Percentiles rank a stretch among this genome's conserved stretches.
Evolutionary conservation across 2,113 vertebrate species (phyloP).

Genomic region (Vidua macroura): DNA sequence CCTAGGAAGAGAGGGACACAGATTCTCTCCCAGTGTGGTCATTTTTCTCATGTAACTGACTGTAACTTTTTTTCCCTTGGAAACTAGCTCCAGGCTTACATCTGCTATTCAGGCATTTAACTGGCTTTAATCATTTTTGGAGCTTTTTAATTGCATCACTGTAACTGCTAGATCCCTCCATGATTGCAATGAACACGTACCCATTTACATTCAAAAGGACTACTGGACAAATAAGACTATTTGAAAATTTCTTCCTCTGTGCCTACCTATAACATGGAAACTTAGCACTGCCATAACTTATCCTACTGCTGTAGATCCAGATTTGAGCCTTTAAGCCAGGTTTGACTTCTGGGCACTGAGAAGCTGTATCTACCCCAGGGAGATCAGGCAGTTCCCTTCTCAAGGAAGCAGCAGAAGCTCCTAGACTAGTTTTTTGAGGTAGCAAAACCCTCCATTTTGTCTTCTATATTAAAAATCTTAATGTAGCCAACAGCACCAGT

Average conservation of each 20-base stretch:
- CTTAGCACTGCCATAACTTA: neutral
- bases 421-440: neutral
- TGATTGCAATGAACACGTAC: accelerated
- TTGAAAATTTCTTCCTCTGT: neutral
- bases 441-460: neutral
- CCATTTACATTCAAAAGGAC: neutral
- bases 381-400: neutral
- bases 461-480: neutral
- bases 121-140: neutral
- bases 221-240: neutral
- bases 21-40: neutral
- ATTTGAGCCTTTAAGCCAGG: neutral
- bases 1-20: neutral
- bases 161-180: neutral
- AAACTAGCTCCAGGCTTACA: neutral
- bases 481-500: neutral
- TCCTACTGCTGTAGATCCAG: neutral
- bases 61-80: neutral
- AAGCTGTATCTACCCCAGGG: neutral
- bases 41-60: neutral
- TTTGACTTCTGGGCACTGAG: neutral
- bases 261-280: neutral
- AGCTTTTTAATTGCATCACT: neutral
- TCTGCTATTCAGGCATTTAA: neutral
- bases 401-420: neutral